Evolutionary conservation across 2,113 vertebrate genomes (phyloP), one percentile per base, ranked within the genome.

Genomic region (Callopanchax toddi): DNA sequence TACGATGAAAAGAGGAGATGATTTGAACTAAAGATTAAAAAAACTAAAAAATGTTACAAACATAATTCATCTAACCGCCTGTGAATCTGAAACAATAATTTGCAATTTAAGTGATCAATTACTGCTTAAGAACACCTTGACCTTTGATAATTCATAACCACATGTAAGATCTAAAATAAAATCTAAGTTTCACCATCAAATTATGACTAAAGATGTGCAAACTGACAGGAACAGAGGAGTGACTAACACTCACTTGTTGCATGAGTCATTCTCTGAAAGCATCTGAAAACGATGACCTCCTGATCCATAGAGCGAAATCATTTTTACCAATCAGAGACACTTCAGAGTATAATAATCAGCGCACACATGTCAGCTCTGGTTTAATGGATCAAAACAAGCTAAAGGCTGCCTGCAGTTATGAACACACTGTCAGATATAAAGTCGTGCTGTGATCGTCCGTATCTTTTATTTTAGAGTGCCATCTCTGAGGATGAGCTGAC

Each of bases 181-280:
- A n/a, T n/a, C n/a, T n/a, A n/a, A n/a, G 4, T 1, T 11, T 59
- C 25, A 46, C 23, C 15, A 48, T 1, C 2, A 12, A 40, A 45
- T 20, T 20, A 21, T 2, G 21, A 45, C n/a, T 3, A 46, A 44
- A 46, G 7, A 39, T 60, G 71, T 45, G 15, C 29, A 71, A 51
- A 25, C 1, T 0, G 18, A 29, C 16, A 6, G 46, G 34, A 67
- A 68, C 64, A 37, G 26, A 4, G 3, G 0, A 50, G 60, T 79
- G 75, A 85, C 68, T 74, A 76, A 74, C 43, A 63, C 67, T 45
- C 60, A 78, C 71, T 85, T 74, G 71, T 69, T 76, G 70, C 60
- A 61, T 84, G 69, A 84, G 43, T 84, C 81, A 84, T 49, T 10
- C 55, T 50, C 46, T 57, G 45, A 49, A 43, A 50, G 62, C 68